These are phyloP conservation scores for Pollachius pollachius DNA, from an alignment of 2,113 vertebrate species.

Conservation along the genomic window DNA sequence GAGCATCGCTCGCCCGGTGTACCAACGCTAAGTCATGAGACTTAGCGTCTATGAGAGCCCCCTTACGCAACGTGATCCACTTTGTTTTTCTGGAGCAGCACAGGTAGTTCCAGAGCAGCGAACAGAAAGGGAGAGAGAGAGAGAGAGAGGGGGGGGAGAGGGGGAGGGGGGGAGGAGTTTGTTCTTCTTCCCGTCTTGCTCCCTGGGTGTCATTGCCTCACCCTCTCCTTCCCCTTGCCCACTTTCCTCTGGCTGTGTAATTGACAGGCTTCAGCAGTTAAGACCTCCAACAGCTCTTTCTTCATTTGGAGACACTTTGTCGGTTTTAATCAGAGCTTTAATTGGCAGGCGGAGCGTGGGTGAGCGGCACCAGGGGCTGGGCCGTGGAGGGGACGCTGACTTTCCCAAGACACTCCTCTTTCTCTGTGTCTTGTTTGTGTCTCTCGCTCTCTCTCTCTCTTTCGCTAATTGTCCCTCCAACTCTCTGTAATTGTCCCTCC, in stretches of 20 bases:
- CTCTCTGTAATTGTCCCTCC: too few species aligned
- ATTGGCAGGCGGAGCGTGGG: constrained; percentile 73
- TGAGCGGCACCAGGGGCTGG: constrained; percentile 62
- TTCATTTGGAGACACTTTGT: constrained; percentile 81
- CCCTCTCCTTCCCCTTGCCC: constrained; percentile 52
- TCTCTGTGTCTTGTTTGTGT: constrained; percentile 1
- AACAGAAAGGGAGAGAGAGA: neutral
- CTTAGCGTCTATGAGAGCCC: constrained; percentile 13
- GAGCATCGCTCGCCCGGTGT: neutral
- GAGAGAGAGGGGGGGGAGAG: neutral
- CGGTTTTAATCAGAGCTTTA: constrained; percentile 79
- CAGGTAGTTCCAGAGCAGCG: neutral
- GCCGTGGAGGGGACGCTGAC: constrained; percentile 55
- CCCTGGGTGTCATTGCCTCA: constrained; percentile 51
- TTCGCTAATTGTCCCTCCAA: neutral
- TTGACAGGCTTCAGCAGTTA: constrained; percentile 72
- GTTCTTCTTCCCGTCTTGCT: constrained; percentile 34
- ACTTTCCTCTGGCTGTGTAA: constrained; percentile 65
- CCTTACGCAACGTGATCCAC: constrained; percentile 10
- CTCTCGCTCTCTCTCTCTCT: constrained; percentile 6
- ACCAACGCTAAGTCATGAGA: neutral
- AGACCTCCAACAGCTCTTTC: constrained; percentile 73
- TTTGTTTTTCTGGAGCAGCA: constrained; percentile 22
- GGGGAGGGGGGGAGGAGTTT: constrained; percentile 24
- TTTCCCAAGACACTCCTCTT: constrained; percentile 40